Percentiles rank a stretch among this genome's conserved stretches.
Conservation (phyloP, 2,888 invertebrate genomes). For the Ennomos fuscantarius region DNA sequence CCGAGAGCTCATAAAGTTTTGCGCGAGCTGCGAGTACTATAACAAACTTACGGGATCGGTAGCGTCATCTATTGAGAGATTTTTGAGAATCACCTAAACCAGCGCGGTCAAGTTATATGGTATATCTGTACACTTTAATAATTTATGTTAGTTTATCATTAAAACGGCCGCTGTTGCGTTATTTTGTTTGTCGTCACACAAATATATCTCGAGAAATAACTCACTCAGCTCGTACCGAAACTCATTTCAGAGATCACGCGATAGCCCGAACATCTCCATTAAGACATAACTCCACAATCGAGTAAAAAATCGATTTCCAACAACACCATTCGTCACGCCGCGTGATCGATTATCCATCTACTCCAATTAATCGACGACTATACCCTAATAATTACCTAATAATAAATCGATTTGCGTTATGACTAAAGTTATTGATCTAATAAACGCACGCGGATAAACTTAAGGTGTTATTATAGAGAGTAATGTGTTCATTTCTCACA, state of each 20-base stretch:
- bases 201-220: slow-evolving; percentile 15
- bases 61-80: too few species aligned
- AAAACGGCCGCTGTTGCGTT: not conserved
- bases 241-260: slow-evolving; percentile 70
- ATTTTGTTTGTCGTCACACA: slow-evolving; percentile 12
- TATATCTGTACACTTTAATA: too few species aligned
- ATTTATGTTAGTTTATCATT: not conserved
- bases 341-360: slow-evolving; percentile 66
- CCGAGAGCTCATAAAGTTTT: too few species aligned
- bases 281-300: slow-evolving; percentile 45
- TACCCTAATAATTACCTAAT: slow-evolving; percentile 67
- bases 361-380: slow-evolving; percentile 73
- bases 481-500: slow-evolving; percentile 73
- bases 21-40: too few species aligned
- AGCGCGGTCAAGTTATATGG: too few species aligned
- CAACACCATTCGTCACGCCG: slow-evolving; percentile 64
- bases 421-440: slow-evolving; percentile 71
- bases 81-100: too few species aligned
- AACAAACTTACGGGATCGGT: too few species aligned
- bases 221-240: slow-evolving; percentile 56
- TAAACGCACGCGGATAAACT: slow-evolving; percentile 66
- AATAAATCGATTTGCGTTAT: slow-evolving; percentile 76
- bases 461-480: slow-evolving; percentile 64
- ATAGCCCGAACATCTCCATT: slow-evolving; percentile 63
- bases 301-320: slow-evolving; percentile 47